A percentile compares a stretch with the other conserved stretches of the same genome.
Conservation (phyloP, 2,113 vertebrate genomes). For the Pristiophorus japonicus region DNA sequence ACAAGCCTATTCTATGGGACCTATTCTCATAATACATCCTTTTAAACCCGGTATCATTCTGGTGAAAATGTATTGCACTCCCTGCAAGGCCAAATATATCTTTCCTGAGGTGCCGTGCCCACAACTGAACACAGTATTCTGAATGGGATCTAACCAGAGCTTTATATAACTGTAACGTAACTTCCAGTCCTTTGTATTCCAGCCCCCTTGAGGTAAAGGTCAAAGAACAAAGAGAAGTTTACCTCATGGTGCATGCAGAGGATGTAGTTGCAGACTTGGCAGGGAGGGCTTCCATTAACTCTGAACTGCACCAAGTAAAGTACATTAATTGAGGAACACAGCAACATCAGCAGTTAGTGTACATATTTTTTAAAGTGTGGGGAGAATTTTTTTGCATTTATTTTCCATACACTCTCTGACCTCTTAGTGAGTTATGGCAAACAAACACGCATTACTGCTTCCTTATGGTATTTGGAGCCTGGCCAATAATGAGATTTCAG, state of each 20-base stretch:
- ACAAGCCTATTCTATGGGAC: neutral
- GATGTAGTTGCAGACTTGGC: neutral
- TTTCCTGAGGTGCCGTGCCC: neutral
- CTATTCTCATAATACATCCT: neutral
- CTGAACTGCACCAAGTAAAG: neutral
- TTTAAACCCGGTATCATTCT: neutral
- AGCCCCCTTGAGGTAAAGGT: neutral
- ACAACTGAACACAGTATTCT: neutral
- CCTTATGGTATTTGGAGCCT: constrained; percentile 26
- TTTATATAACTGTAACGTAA: neutral
- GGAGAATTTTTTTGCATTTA: neutral
- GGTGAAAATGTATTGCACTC: neutral
- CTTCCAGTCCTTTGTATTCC: neutral
- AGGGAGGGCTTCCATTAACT: neutral
- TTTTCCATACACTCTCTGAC: neutral
- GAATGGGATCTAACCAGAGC: neutral
- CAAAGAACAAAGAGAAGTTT: neutral
- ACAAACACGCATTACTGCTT: constrained; percentile 2
- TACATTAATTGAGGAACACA: neutral
- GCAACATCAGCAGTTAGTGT: neutral
- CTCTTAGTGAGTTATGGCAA: constrained; percentile 5
- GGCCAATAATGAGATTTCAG: constrained; percentile 31
- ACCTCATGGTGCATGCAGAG: neutral
- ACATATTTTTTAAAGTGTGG: neutral
- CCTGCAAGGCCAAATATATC: neutral